Base-by-base conservation (phyloP, 2,113 vertebrate genomes). In the Eira barbara region DNA sequence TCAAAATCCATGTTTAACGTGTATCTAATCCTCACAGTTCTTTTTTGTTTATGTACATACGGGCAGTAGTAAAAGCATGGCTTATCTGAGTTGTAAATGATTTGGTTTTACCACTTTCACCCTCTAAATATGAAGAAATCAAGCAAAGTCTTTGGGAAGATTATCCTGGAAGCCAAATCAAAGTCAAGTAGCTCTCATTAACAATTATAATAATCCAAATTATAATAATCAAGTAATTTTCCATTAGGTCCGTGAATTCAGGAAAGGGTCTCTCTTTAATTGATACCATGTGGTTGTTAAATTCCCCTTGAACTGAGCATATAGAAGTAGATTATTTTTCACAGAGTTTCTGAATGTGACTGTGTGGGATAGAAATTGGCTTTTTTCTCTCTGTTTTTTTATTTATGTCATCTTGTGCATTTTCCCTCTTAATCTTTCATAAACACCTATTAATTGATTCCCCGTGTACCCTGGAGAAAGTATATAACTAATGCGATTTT, bases 301-400 rank as follows among this genome's bases (percentile, higher is more conserved):
- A 27, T 89, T 89, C 91, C 0, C 0, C 49, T 98, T 49, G 2
- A 97, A 91, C 79, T 52, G 31, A 86, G 4, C 2, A 61, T 83
- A 92, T 18, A 92, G 45, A 4, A 86, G 6, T 59, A 39, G 4
- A 82, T 92, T 91, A 4, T 39, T 84, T 97, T 91, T 39, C 52
- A 31, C 3, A 89, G 47, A 9, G 0, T 4, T 95, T 96, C 17
- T 65, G 11, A 93, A 63, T 74, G 93, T 94, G 2, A 85, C 0
- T 95, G 73, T 0, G 9, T 87, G 31, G 52, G 45, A 73, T 80
- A 78, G 92, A 97, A 88, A 36, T 25, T 89, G 45, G 67, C 81
- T 94, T 98, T 98, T 97, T 57, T 12, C 49, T 97, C 69, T 65
- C 29, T 92, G 0, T 0, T 84, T 97, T 97, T 92, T 96, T 76